phyloP scores from a whole-genome alignment of 1,140 invertebrate genomes.

The Drosophila mojavensis region DNA sequence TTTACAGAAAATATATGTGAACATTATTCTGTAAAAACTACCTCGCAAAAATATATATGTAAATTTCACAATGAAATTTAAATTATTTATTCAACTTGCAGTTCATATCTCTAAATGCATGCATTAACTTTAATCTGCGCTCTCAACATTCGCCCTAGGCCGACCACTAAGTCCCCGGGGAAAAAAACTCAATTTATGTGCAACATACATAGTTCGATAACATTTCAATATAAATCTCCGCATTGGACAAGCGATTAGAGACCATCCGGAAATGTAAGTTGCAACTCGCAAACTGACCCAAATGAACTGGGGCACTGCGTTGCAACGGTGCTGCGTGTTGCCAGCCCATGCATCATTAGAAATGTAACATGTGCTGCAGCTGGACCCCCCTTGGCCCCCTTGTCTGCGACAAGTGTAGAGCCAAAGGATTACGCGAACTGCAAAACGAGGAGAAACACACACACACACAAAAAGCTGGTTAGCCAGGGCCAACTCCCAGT shows the following conservation, averaged over 20 bases:
- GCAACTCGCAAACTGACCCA: conserved; percentile 11
- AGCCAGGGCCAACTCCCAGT: conserved; percentile 8
- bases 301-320: conserved; percentile 36
- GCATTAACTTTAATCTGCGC: too few relatives aligned
- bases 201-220: not conserved
- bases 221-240: conserved; percentile 13
- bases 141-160: too few relatives aligned
- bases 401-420: conserved; percentile 31
- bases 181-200: not conserved
- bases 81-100: too few relatives aligned
- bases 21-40: too few relatives aligned
- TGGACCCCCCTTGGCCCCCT: not conserved
- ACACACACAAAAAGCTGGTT: not conserved
- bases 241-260: conserved; percentile 17
- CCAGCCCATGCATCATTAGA: conserved; percentile 76
- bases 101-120: too few relatives aligned
- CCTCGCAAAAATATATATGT: too few relatives aligned
- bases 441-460: not conserved
- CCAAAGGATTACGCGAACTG: conserved; percentile 60
- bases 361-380: conserved; percentile 69
- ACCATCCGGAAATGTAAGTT: conserved; percentile 7
- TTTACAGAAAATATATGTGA: too few relatives aligned
- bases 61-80: too few relatives aligned
- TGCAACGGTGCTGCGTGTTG: conserved; percentile 43
- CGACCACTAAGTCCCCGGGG: too few relatives aligned